Evolutionary conservation across 2,797 vertebrate genomes (phyloP).

Genomic region (Urophycis tenuis): DNA sequence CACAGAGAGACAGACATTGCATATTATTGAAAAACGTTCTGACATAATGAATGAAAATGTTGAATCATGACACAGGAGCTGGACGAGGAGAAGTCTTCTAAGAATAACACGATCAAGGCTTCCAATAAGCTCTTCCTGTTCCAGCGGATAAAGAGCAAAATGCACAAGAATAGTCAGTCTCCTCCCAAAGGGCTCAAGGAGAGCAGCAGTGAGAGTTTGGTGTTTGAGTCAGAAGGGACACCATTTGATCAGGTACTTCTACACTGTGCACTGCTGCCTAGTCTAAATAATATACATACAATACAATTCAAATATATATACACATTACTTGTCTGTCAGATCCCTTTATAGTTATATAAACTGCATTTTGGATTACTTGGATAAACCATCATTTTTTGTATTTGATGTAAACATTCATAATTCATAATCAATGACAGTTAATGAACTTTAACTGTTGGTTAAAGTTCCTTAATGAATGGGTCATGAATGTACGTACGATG

Average conservation of each 20-base stretch:
- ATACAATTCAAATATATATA: neutral
- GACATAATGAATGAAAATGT: neutral
- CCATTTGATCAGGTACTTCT: conserved; percentile 59
- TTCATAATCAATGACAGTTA: neutral
- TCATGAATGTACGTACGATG: no score
- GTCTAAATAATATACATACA: no score
- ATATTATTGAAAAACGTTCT: neutral
- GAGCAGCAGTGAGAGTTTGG: conserved; percentile 45
- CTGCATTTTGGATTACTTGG: neutral
- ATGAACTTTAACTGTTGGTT: no score
- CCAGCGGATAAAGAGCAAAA: conserved; percentile 84
- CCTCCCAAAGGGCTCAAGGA: conserved; percentile 73
- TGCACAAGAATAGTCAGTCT: conserved; percentile 71
- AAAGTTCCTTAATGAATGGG: no score
- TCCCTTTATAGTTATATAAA: neutral
- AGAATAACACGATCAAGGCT: conserved; percentile 78
- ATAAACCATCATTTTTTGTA: neutral
- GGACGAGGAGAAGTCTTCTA: conserved; percentile 83
- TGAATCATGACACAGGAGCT: conserved; percentile 67
- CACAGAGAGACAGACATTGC: no score
- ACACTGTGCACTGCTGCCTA: neutral
- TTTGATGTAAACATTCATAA: neutral
- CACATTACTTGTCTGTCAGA: neutral
- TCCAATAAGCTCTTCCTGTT: conserved; percentile 91
- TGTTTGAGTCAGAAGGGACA: conserved; percentile 34